Base-by-base conservation (phyloP, 2,797 vertebrate genomes). In the Sciurus vulgaris region DNA sequence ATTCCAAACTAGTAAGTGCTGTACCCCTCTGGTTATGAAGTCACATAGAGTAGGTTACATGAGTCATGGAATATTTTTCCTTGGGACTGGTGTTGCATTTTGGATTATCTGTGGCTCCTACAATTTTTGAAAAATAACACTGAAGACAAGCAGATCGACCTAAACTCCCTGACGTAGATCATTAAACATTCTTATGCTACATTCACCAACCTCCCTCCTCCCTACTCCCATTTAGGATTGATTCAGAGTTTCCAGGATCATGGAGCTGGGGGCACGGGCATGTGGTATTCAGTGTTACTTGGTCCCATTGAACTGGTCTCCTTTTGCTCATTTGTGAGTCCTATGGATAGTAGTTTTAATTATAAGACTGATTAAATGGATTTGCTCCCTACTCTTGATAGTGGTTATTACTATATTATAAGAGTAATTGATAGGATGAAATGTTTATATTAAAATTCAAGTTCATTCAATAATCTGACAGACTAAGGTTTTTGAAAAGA, bases 11-110 rank as follows among this genome's bases (percentile, higher is more conserved):
- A 73, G 10, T 20, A 44, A 26, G 13, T 73, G 14, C 28, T 78
- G 14, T 28, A 10, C 4, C 18, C 28, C 38, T 59, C 15, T 47
- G 8, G 3, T 59, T 22, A 24, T 30, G 11, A 44, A 2, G 33
- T 78, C 7, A 20, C 15, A 44, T 49, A 51, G 24, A 47, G 7
- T 49, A n/a, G 20, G 4, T 2, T 54, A 56, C 5, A 54, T 73
- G n/a, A 79, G 15, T 4, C 28, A 35, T 65, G 1, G 22, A n/a
- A 51, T 74, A 54, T 70, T 10, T 35, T 10, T n/a, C 18, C 4
- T 38, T 15, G 5, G 54, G 26, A 51, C 1, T 51, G 35, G 0
- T 20, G 1, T 54, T 38, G 1, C 5, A 17, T 41, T n/a, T 5
- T 0, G 35, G 20, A 5, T 10, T 49, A 49, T 38, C 33, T 73